A percentile compares a stretch with the other conserved stretches of the same genome.
phyloP scores from a whole-genome alignment of 2,888 invertebrate species.

The Spisula subtruncata region DNA sequence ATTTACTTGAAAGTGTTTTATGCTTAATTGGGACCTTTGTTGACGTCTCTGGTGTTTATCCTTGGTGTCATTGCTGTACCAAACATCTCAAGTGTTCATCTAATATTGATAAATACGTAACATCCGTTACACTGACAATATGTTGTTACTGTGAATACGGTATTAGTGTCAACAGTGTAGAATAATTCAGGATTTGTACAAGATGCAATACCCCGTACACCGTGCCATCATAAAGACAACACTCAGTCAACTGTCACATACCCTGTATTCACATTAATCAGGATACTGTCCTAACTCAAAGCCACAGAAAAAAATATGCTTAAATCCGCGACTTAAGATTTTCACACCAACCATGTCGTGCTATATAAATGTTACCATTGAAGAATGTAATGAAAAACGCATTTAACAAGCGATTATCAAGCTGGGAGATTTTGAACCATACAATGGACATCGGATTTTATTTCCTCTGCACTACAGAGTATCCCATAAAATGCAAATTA shows the following conservation, averaged over 20 bases:
- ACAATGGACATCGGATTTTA: constrained; percentile 15
- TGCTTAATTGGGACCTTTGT: no score
- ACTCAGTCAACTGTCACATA: background rate
- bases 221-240: background rate
- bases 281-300: background rate
- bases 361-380: constrained; percentile 18
- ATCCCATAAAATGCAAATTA: constrained; percentile 55
- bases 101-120: background rate
- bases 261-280: background rate
- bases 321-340: background rate
- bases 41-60: background rate
- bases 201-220: background rate
- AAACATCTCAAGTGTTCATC: background rate
- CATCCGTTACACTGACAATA: background rate
- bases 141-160: background rate
- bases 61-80: background rate
- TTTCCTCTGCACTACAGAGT: background rate
- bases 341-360: background rate
- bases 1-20: no score
- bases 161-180: background rate
- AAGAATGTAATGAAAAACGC: constrained; percentile 38
- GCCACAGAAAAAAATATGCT: background rate
- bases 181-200: constrained; percentile 16
- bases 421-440: background rate
- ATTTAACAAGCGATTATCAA: constrained; percentile 47